phyloP scores from a whole-genome alignment of 1,140 invertebrate genomes.

The Diplogasteroides magnus region DNA sequence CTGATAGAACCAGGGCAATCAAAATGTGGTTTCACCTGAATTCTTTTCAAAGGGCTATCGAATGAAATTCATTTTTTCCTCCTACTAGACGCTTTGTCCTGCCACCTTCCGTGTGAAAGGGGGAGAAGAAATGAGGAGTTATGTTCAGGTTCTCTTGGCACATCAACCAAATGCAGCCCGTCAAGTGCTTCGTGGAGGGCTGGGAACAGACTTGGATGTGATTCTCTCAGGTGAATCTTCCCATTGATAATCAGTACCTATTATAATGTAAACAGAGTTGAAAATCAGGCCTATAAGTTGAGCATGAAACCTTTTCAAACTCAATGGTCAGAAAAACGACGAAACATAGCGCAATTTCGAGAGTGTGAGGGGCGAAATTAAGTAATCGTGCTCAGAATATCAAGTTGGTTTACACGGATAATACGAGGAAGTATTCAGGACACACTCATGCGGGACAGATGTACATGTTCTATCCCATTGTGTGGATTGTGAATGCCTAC shows the following conservation, averaged over 20 bases:
- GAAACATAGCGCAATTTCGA: too few species aligned
- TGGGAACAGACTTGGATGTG: slow-evolving; percentile 22
- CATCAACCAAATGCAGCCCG: slow-evolving; percentile 32
- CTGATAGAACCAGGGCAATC: too few species aligned
- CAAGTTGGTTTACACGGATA: background rate
- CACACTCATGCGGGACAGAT: slow-evolving; percentile 32
- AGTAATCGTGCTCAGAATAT: background rate
- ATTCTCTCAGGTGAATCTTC: slow-evolving; percentile 22
- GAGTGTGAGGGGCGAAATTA: too few species aligned
- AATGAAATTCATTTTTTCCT: too few species aligned
- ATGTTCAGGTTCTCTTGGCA: slow-evolving; percentile 30
- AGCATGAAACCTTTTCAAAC: too few species aligned
- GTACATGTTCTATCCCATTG: slow-evolving; percentile 29
- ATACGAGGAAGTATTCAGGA: slow-evolving; percentile 13
- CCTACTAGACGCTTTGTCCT: too few species aligned
- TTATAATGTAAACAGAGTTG: background rate
- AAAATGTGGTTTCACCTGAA: too few species aligned
- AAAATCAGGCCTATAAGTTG: too few species aligned
- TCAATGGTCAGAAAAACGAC: too few species aligned
- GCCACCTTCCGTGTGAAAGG: too few species aligned
- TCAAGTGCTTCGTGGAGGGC: slow-evolving; percentile 3
- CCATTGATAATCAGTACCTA: background rate
- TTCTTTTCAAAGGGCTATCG: too few species aligned
- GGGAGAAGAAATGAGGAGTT: too few species aligned
- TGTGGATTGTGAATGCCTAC: slow-evolving; percentile 24